Evolutionary conservation across 2,113 vertebrate genomes (phyloP).

Genomic region (Hippopotamus amphibius): DNA sequence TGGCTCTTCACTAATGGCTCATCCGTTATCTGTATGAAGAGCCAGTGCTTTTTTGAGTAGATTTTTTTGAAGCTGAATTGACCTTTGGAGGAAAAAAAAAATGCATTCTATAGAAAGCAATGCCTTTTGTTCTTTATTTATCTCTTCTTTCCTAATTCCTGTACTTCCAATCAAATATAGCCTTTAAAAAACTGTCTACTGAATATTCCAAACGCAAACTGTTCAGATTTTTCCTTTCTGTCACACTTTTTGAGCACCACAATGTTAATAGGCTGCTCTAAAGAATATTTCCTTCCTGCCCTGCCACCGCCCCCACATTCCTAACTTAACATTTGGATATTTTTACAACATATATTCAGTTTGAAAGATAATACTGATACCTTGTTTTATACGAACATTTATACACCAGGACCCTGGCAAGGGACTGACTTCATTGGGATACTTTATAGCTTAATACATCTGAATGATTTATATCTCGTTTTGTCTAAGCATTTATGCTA

Average conservation of each 20-base stretch:
- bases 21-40: neutral
- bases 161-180: neutral
- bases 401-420: constrained; percentile 65
- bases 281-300: neutral
- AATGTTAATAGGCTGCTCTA: neutral
- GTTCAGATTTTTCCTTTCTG: neutral
- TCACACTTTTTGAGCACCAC: neutral
- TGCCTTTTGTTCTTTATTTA: neutral
- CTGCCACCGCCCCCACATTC: neutral
- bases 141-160: neutral
- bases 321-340: constrained; percentile 51
- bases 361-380: constrained; percentile 75
- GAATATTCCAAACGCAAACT: neutral
- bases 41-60: neutral
- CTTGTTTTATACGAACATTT: constrained; percentile 78
- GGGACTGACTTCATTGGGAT: constrained; percentile 70
- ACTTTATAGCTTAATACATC: constrained; percentile 81
- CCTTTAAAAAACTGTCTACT: neutral
- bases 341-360: constrained; percentile 64
- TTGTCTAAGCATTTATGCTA: constrained; percentile 74
- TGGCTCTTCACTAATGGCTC: constrained; percentile 54
- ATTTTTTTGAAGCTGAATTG: neutral
- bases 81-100: neutral
- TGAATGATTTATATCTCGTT: constrained; percentile 84
- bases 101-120: neutral